Evolutionary conservation across 2,888 invertebrate species (phyloP), one percentile per base, ranked within the genome.

Genomic region (Heterodera filipjevi): DNA sequence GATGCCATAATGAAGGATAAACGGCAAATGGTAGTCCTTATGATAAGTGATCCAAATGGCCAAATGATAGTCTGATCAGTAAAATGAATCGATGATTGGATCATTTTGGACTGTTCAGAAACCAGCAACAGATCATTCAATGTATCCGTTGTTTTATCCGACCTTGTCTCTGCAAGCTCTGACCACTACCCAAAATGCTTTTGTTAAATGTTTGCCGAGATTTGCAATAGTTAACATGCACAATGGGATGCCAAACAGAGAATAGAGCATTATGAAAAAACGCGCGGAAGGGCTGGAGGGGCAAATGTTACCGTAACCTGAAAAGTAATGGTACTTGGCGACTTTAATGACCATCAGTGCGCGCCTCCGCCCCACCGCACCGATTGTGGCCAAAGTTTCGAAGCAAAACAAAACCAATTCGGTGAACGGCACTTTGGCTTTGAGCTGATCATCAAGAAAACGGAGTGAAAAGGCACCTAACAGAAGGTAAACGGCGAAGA

Each of bases 221-320:
- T 81, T 82, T 27, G 81, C 82, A 0, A 82, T 66, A 27, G 80
- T 80, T 22, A 82, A 77, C 35, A 82, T 76, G 46, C 78, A 82
- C 71, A 82, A 75, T 2, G 82, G 82, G 64, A 82, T 82, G 27
- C 82, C 82, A 35, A 75, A 66, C 39, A 77, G 71, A 16, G 84
- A 79, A 74, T 83, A 85, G 19, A 82, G 35, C 12, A 85, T 81
- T 27, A 82, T 76, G 81, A 85, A 86, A 5, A 84, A 6, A 33
- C 80, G 73, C 0, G 84, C 80, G 10, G 72, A 44, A 14, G 80
- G 75, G 0, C 81, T 84, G 19, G 80, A 79, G n/a, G 86, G 86
- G 46, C 66, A 79, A 35, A 85, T 81, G 77, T 86, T 84, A 16
- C 86, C 86, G 66, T 85, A 86, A 5, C 86, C 83, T 83, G 49